These are phyloP conservation scores for Bombyx mandarina DNA, from an alignment of 1,140 invertebrate genomes.

Conservation along the genomic window DNA sequence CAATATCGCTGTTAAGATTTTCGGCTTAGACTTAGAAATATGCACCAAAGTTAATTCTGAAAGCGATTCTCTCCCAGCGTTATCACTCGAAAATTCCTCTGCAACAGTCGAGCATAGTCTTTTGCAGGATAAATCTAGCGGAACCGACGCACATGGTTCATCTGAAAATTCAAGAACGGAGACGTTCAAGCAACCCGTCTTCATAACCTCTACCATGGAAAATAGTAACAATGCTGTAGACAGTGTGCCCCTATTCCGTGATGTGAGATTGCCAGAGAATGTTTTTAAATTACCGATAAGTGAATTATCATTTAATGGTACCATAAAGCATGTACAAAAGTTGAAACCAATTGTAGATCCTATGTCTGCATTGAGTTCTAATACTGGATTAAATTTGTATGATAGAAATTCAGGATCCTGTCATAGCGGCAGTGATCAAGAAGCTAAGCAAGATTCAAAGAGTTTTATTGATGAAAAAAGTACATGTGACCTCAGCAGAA, in stretches of 20 bases:
- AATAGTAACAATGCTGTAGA: conserved; percentile 69
- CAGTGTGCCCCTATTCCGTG: conserved; percentile 49
- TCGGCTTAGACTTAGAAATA: conserved; percentile 28
- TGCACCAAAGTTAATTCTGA: conserved; percentile 32
- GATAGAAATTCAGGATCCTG: conserved; percentile 22
- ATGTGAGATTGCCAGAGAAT: conserved; percentile 36
- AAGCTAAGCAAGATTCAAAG: conserved; percentile 6
- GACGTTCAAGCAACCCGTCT: conserved; percentile 38
- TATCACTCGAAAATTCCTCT: conserved; percentile 37
- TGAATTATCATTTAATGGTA: conserved; percentile 65
- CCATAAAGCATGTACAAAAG: conserved; percentile 63
- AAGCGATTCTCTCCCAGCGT: conserved; percentile 27
- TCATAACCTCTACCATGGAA: conserved; percentile 66
- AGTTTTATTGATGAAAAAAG: conserved; percentile 21
- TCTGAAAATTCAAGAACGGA: conserved; percentile 49
- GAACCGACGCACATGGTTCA: conserved; percentile 32
- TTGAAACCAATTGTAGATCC: conserved; percentile 61
- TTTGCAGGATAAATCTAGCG: conserved; percentile 45
- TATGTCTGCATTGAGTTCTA: conserved; percentile 44
- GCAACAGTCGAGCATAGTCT: conserved; percentile 33
- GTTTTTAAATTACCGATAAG: conserved; percentile 64
- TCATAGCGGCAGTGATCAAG: conserved; percentile 9
- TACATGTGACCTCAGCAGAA: conserved; percentile 15
- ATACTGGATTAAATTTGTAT: conserved; percentile 22
- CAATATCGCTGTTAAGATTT: conserved; percentile 27